Percentiles rank a stretch among this genome's conserved stretches.
Evolutionary conservation across 2,113 vertebrate genomes (phyloP).

Genomic region (Archilochus colubris): DNA sequence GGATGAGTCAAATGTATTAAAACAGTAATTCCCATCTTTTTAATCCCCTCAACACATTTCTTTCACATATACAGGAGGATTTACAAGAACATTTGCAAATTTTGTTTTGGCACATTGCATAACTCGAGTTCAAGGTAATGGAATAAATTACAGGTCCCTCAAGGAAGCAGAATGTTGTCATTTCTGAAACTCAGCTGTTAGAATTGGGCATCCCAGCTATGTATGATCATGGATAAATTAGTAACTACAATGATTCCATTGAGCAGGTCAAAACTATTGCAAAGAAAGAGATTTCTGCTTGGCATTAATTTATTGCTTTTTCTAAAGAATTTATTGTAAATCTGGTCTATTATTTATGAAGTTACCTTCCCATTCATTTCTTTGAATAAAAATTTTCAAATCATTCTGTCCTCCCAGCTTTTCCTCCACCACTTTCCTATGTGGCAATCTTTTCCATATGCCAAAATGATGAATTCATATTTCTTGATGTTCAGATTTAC

Average conservation of each 20-base stretch:
- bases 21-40: conserved; percentile 72
- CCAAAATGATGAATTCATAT: background rate
- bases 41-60: conserved; percentile 65
- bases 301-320: conserved; percentile 27
- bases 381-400: background rate
- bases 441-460: background rate
- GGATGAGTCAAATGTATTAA: conserved; percentile 70
- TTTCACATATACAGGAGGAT: conserved; percentile 37
- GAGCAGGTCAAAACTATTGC: conserved; percentile 53
- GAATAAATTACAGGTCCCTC: conserved; percentile 58
- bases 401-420: background rate
- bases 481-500: background rate
- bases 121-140: conserved; percentile 14
- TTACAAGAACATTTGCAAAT: conserved; percentile 64
- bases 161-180: conserved; percentile 62
- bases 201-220: conserved; percentile 63
- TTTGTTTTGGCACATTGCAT: conserved; percentile 55
- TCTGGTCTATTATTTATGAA: conserved; percentile 11
- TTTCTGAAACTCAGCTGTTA: conserved; percentile 54
- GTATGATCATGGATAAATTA: conserved; percentile 63
- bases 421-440: background rate
- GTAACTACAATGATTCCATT: conserved; percentile 51
- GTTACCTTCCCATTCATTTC: background rate
- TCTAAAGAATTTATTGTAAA: conserved; percentile 22
- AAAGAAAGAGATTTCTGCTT: conserved; percentile 36